These are phyloP conservation scores for Psittacus erithacus DNA, from an alignment of 2,113 vertebrate genomes.

Conservation along the genomic window DNA sequence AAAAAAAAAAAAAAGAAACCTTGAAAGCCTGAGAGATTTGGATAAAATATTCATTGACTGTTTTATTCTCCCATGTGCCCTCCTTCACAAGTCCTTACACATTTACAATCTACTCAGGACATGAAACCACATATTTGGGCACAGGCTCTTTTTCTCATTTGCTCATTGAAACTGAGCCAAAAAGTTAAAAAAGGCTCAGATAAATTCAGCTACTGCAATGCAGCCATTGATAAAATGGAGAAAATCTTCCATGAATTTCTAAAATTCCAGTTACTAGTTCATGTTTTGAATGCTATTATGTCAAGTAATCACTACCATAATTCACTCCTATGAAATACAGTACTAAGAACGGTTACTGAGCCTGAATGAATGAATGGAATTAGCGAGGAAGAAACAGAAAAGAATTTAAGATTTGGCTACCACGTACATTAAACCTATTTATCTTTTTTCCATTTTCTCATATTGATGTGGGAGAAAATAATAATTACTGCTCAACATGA, in stretches of 20 bases:
- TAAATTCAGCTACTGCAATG: background rate
- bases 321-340: background rate
- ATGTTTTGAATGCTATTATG: background rate
- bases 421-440: background rate
- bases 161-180: background rate
- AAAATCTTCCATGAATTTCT: background rate
- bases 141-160: background rate
- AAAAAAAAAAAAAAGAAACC: background rate
- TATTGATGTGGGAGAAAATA: background rate
- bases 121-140: background rate
- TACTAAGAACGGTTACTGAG: background rate
- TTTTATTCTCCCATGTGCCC: background rate
- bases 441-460: background rate
- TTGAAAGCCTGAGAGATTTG: background rate
- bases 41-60: background rate
- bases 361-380: background rate
- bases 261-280: background rate
- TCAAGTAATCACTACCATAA: background rate
- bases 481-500: background rate
- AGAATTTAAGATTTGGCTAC: background rate
- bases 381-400: background rate
- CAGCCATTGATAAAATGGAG: background rate
- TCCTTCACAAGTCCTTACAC: background rate
- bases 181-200: background rate
- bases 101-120: background rate